phyloP scores from a whole-genome alignment of 2,888 invertebrate species.

The Pollenia griseotomentosa region DNA sequence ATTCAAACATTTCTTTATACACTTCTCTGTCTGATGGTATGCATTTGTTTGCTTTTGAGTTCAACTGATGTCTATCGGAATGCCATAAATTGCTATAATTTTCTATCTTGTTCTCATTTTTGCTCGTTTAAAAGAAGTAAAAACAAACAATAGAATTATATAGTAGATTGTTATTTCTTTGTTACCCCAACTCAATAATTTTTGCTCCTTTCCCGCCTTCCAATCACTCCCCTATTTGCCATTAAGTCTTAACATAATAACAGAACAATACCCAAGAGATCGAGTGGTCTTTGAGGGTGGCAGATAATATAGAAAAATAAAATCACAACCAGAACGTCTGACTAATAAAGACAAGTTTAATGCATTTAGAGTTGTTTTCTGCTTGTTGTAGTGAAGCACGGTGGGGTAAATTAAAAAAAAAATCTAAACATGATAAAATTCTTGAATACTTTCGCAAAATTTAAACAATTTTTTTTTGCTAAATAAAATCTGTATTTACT shows the following conservation, averaged over 20 bases:
- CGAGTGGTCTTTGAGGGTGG: neutral
- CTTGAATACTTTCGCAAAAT: too few species aligned
- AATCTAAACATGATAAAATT: too few species aligned
- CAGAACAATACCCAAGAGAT: neutral
- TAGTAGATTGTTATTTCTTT: conserved; percentile 38
- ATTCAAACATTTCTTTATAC: conserved; percentile 1
- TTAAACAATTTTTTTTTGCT: too few species aligned
- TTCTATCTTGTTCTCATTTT: conserved; percentile 21
- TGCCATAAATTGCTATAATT: conserved; percentile 58
- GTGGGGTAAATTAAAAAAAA: neutral
- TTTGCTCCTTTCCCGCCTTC: neutral
- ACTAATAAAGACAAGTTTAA: conserved; percentile 38
- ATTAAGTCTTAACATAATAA: conserved; percentile 44
- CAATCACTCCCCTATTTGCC: neutral
- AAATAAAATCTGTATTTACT: too few species aligned
- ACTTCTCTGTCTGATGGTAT: neutral
- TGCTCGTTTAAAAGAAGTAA: neutral
- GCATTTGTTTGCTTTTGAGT: neutral
- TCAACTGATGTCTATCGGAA: conserved; percentile 52
- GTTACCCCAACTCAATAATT: conserved; percentile 8
- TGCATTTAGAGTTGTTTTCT: conserved; percentile 39
- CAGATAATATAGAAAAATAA: neutral
- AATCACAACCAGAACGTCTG: conserved; percentile 30
- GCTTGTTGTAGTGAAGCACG: conserved; percentile 31
- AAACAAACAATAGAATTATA: conserved; percentile 52